phyloP scores from a whole-genome alignment of 1,140 invertebrate species.

The Palaemon carinicauda region DNA sequence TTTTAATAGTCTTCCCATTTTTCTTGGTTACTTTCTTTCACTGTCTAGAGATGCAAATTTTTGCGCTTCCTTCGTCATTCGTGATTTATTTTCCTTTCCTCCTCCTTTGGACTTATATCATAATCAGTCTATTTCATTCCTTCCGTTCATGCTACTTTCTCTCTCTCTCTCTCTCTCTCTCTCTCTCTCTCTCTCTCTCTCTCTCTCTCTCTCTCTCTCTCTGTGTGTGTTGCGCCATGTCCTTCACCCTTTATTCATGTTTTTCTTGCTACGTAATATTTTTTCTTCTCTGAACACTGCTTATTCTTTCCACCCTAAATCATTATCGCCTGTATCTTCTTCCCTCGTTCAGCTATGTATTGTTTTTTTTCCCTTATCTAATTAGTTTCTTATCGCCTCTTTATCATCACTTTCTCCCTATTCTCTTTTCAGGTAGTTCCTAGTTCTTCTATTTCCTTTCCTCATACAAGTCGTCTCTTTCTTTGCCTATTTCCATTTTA shows the following conservation, averaged over 20 bases:
- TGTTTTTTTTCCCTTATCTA: neutral
- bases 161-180: neutral
- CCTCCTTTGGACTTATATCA: too few species aligned
- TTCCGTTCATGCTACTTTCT: neutral
- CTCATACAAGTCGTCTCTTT: too few species aligned
- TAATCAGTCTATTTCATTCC: too few species aligned
- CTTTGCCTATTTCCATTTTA: too few species aligned
- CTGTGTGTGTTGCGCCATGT: neutral
- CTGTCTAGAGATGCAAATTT: too few species aligned
- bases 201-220: neutral
- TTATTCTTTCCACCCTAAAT: neutral
- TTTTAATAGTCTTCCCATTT: too few species aligned
- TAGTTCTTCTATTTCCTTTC: neutral
- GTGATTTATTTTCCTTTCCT: too few species aligned
- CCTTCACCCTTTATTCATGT: neutral
- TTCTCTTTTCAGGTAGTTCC: neutral
- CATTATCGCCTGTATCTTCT: neutral
- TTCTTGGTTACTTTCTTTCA: neutral
- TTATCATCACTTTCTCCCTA: neutral
- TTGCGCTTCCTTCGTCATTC: too few species aligned
- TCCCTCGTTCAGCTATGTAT: neutral
- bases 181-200: neutral
- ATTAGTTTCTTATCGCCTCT: neutral
- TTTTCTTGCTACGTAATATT: neutral
- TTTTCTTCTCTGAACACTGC: neutral